These are phyloP conservation scores for Cyphomyrmex costatus DNA, from an alignment of 1,140 invertebrate species.

Conservation along the genomic window DNA sequence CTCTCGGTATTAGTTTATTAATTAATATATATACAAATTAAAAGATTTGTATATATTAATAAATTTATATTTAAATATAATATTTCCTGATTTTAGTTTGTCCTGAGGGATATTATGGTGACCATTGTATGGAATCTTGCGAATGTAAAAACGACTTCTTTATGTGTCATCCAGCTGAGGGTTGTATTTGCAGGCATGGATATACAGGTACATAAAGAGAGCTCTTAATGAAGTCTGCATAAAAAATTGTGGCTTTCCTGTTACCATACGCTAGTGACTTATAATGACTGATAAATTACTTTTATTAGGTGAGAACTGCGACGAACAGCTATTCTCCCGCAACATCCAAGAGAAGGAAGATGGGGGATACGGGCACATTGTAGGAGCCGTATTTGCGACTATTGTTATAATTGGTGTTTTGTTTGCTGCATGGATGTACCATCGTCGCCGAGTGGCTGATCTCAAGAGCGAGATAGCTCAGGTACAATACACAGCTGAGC, in stretches of 20 bases:
- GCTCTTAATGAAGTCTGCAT: neutral
- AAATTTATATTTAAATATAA: neutral
- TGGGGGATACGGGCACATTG: slow-evolving; percentile 87
- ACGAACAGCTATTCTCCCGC: slow-evolving; percentile 82
- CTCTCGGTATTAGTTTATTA: no score
- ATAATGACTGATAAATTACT: slow-evolving; percentile 8
- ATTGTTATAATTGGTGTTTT: slow-evolving; percentile 90
- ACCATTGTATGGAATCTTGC: slow-evolving; percentile 94
- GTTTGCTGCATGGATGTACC: slow-evolving; percentile 91
- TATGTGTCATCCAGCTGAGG: slow-evolving; percentile 92
- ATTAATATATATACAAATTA: no score
- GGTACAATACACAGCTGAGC: slow-evolving; percentile 95
- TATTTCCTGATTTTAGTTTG: slow-evolving; percentile 89
- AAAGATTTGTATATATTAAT: no score
- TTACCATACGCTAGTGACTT: no score
- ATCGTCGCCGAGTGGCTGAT: slow-evolving; percentile 91
- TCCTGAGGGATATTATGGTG: slow-evolving; percentile 95
- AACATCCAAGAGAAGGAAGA: slow-evolving; percentile 83
- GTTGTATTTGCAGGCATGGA: slow-evolving; percentile 94
- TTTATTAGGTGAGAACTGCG: slow-evolving; percentile 84
- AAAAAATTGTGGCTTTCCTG: neutral
- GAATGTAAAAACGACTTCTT: slow-evolving; percentile 91
- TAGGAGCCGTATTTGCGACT: slow-evolving; percentile 89
- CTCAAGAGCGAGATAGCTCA: slow-evolving; percentile 95
- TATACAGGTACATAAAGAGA: slow-evolving; percentile 88